Conservation (phyloP, 2,888 invertebrate species). For the Hedya salicella region DNA sequence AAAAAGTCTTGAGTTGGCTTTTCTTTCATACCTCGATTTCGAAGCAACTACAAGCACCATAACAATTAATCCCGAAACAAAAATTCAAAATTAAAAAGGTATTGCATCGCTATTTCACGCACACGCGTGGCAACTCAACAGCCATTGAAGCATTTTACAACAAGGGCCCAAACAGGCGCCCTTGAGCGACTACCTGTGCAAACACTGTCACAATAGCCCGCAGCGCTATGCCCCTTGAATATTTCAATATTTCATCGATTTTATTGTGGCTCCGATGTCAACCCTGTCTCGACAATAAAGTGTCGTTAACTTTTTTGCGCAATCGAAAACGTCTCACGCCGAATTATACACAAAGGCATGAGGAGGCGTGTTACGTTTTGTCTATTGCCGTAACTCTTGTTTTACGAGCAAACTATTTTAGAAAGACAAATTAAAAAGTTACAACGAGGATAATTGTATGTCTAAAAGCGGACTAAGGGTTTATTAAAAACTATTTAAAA, state of each 20-base stretch:
- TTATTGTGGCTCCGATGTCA: conserved; percentile 85
- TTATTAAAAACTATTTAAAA: conserved; percentile 2
- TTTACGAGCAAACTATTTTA: conserved; percentile 28
- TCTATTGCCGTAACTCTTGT: conserved; percentile 33
- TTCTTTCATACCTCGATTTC: background rate
- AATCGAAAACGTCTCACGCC: conserved; percentile 66
- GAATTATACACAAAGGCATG: conserved; percentile 52
- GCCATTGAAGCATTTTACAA: conserved; percentile 32
- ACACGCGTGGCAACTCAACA: conserved; percentile 33
- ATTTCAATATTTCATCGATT: conserved; percentile 85
- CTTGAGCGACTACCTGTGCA: conserved; percentile 75
- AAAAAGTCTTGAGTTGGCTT: background rate
- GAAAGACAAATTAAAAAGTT: conserved; percentile 34
- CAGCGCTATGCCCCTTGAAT: conserved; percentile 77
- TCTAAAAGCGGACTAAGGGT: no score
- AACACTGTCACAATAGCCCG: conserved; percentile 67
- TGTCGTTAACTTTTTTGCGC: conserved; percentile 70
- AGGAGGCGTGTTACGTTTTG: conserved; percentile 34
- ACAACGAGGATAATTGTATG: background rate
- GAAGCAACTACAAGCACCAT: conserved; percentile 23
- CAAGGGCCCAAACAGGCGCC: conserved; percentile 46
- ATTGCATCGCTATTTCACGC: conserved; percentile 31
- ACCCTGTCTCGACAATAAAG: conserved; percentile 80
- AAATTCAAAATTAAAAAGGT: conserved; percentile 44
- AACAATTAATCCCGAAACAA: conserved; percentile 46